Evolutionary conservation across 2,888 invertebrate genomes (phyloP), one percentile per base, ranked within the genome.

Genomic region (Xylota sylvarum): DNA sequence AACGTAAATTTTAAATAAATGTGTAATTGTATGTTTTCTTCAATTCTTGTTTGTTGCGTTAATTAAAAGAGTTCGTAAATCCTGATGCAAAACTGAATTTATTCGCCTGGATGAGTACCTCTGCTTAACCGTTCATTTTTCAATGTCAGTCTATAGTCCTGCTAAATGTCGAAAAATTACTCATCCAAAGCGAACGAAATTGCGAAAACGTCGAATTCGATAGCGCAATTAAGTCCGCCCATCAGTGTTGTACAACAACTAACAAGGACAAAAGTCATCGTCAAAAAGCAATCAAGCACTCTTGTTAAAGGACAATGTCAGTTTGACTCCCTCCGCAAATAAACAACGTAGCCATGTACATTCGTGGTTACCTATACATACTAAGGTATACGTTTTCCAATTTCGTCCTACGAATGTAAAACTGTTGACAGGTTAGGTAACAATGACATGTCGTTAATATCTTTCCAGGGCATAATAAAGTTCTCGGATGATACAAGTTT

Each of bases 251-350:
- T 50, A 76, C 37, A 72, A 67, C 83, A 74, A 27, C 72, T 65
- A 85, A 80, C 73, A 84, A 72, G 60, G 77, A 81, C 80, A 85
- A 85, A 85, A 76, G 81, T 81, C 76, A 81, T 80, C 85, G 85
- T 81, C 81, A 77, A 85, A 85, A 85, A 85, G 85, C 85, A 85
- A 85, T 85, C 76, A 85, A 85, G 85, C 72, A 81, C 81, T 77
- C 81, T 81, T 85, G 85, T 81, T 65, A 85, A 85, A 62, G 65
- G 76, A 85, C 85, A 76, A 55, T 77, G 85, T 81, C 81, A 85
- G 70, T 81, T 81, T 85, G 81, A 35, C 55, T 81, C 52, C 72
- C 79, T 67, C 73, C 58, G 46, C 65, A 70, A 65, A 52, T 70
- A 76, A 85, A 70, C 74, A 81, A 70, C 62, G 35, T 74, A 69